Evolutionary conservation across 2,797 vertebrate species (phyloP), one percentile per base, ranked within the genome.

Genomic region (Sardinella longiceps): DNA sequence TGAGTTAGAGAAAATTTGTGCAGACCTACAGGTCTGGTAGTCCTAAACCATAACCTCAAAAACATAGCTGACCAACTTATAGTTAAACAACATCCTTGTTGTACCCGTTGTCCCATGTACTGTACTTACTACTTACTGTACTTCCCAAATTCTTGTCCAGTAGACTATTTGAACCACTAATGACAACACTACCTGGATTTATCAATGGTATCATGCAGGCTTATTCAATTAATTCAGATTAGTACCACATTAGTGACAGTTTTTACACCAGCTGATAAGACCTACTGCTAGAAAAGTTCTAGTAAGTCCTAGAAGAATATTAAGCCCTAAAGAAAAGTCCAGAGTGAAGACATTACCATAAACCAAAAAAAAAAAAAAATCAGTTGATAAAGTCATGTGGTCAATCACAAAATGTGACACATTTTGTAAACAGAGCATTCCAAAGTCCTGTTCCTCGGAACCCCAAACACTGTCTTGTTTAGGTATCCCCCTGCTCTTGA

Each of bases 381-480:
- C 12, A 53, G 1, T 23, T 53, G 51, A 53, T 20, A 53, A 3
- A 48, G 9, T 60, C 1, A 25, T 25, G 6, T 60, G 56, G 56
- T 60, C n/a, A 60, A 25, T 10, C 6, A 25, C 23, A 10, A 48
- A 48, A 77, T 39, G 18, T 23, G 5, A 20, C 15, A 77, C 20
- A 77, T 39, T 43, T 18, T 39, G 70, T 77, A 39, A 39, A 43
- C 15, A 77, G 70, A 77, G 70, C 70, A 77, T 77, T 77, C 70
- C 70, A 77, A 77, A 39, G 37, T 23, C 70, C 70, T 77, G 70
- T 77, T 77, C 82, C 46, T 63, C n/a, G 58, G 63, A 37, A 83
- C 56, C 14, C 63, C 82, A 83, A 63, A 46, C 82, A 83, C 39
- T 58, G 45, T 25, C 39, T 70, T 7, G 63, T 66, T 39, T 83